Percentiles rank a stretch among this genome's conserved stretches.
Evolutionary conservation across 53 echinoderm and acorn worm species (phyloP).

Genomic region (Zoroaster sp.): DNA sequence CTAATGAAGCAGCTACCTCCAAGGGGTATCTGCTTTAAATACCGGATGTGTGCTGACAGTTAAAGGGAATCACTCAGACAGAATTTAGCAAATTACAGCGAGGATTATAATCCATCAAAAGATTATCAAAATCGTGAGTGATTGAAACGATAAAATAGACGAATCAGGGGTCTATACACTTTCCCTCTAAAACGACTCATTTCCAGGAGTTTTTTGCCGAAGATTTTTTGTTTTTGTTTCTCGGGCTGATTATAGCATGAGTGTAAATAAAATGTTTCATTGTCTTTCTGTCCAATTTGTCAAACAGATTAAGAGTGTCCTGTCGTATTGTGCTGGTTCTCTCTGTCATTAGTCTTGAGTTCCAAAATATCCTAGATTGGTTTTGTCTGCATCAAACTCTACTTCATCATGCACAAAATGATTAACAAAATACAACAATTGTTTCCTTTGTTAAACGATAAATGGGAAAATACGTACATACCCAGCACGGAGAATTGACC

Average conservation of each 20-base stretch:
- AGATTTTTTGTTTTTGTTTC: too few species aligned
- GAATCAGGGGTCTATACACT: background rate
- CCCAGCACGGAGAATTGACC: too few species aligned
- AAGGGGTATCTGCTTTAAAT: background rate
- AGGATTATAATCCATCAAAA: background rate
- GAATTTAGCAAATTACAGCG: slow-evolving; percentile 29
- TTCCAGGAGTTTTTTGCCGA: background rate
- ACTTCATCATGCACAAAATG: too few species aligned
- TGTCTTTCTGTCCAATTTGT: background rate
- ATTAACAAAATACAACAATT: too few species aligned
- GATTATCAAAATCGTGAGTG: background rate
- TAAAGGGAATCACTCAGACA: background rate
- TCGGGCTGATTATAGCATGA: too few species aligned
- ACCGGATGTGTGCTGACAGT: background rate
- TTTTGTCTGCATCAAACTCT: too few species aligned
- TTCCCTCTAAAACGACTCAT: background rate
- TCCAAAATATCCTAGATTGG: too few species aligned
- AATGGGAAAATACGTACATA: too few species aligned
- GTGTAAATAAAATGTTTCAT: background rate
- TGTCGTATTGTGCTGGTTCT: too few species aligned
- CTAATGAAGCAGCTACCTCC: background rate
- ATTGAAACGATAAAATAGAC: background rate
- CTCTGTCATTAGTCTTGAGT: too few species aligned
- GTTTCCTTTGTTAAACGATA: too few species aligned
- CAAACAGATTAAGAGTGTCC: background rate